Conservation (phyloP, 2,797 vertebrate species). For the Podarcis lilfordi region DNA sequence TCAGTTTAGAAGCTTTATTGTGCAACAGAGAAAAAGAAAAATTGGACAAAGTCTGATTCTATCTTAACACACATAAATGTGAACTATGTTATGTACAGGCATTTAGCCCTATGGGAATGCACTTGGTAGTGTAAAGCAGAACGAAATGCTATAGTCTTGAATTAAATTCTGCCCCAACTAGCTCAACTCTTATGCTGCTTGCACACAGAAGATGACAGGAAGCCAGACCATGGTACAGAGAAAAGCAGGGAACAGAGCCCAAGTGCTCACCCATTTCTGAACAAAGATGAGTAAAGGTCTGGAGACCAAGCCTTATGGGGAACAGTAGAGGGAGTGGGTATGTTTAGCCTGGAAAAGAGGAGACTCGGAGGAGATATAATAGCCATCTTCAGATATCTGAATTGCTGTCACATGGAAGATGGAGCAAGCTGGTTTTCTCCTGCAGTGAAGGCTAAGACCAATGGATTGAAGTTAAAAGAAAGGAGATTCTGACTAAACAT, state of each 20-base stretch:
- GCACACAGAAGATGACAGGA: not conserved
- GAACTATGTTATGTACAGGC: not conserved
- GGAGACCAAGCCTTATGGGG: no score
- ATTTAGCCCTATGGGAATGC: not conserved
- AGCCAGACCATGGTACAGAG: not conserved
- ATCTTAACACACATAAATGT: not conserved
- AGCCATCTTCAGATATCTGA: no score
- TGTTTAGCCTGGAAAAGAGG: no score
- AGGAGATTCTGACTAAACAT: no score
- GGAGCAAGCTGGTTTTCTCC: no score
- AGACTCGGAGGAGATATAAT: no score
- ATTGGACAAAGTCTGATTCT: not conserved
- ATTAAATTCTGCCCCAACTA: constrained; percentile 10
- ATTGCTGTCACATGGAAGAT: no score
- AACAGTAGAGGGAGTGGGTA: no score
- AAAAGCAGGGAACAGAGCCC: not conserved
- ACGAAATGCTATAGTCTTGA: not conserved
- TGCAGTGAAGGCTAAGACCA: no score
- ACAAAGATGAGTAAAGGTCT: no score
- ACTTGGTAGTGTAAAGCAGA: not conserved
- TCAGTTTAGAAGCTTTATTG: not conserved
- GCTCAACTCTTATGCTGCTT: not conserved
- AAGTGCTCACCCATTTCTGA: not conserved
- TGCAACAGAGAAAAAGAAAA: not conserved
- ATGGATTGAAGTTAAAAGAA: no score